Evolutionary conservation across 1,140 invertebrate species (phyloP).

Genomic region (Drosophila ercepeae): DNA sequence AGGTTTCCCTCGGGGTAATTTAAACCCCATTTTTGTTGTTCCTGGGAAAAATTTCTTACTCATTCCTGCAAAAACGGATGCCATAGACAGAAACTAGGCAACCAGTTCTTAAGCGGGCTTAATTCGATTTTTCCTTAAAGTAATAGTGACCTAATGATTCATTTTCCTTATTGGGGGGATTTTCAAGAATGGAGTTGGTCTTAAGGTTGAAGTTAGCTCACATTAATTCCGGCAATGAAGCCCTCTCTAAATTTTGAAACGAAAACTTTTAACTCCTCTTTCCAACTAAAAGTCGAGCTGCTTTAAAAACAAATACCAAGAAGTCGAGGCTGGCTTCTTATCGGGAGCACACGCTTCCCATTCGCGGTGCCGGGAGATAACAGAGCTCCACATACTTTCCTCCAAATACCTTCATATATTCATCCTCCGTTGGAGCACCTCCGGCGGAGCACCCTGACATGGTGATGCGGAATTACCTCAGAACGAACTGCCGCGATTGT

Average conservation of each 20-base stretch:
- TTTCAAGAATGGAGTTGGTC: not conserved
- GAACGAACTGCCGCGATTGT: conserved; percentile 42
- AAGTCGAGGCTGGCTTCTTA: conserved; percentile 31
- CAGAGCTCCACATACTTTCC: not conserved
- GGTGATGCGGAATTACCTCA: conserved; percentile 24
- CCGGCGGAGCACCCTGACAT: not conserved
- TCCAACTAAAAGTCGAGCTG: conserved; percentile 22
- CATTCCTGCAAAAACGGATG: not conserved
- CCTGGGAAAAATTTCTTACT: too few relatives aligned
- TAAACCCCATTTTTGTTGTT: not conserved
- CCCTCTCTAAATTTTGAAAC: not conserved
- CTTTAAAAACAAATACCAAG: conserved; percentile 35
- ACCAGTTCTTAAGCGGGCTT: not conserved
- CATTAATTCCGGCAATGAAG: not conserved
- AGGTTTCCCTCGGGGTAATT: conserved; percentile 6
- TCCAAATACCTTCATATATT: not conserved
- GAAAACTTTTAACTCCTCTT: conserved; percentile 61
- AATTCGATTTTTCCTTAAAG: not conserved
- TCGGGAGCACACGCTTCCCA: conserved; percentile 27
- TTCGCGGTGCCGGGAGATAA: conserved; percentile 20
- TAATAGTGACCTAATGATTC: not conserved
- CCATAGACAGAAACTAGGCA: not conserved
- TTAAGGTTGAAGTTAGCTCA: not conserved
- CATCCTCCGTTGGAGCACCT: conserved; percentile 8
- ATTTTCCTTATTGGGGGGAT: not conserved